Evolutionary conservation across 2,797 vertebrate genomes (phyloP).

Genomic region (Gephyroberyx darwinii): DNA sequence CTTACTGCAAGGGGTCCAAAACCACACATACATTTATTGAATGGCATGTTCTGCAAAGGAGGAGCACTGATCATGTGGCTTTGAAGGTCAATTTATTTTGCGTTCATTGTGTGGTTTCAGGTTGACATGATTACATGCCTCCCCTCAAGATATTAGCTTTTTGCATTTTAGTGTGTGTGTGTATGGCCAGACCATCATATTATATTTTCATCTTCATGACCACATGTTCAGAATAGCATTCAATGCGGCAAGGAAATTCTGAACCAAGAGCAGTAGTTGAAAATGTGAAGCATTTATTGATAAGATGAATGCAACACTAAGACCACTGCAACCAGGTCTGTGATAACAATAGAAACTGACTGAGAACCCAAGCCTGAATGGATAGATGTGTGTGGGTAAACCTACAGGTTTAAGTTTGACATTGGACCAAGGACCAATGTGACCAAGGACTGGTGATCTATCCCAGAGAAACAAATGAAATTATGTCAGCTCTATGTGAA

Average conservation of each 20-base stretch:
- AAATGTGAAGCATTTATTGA: slow-evolving; percentile 8
- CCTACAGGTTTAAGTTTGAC: not conserved
- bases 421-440: slow-evolving; percentile 37
- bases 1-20: slow-evolving; percentile 37
- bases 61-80: slow-evolving; percentile 48
- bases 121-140: slow-evolving; percentile 67
- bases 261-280: slow-evolving; percentile 2
- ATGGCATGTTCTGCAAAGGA: slow-evolving; percentile 34
- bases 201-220: slow-evolving; percentile 41
- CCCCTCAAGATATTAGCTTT: slow-evolving; percentile 54
- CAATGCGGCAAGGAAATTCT: slow-evolving; percentile 4
- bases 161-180: slow-evolving; percentile 67
- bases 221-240: slow-evolving; percentile 30
- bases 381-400: slow-evolving; percentile 27
- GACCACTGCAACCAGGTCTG: not conserved
- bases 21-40: slow-evolving; percentile 55
- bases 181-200: slow-evolving; percentile 6
- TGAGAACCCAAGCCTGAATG: slow-evolving; percentile 7
- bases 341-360: slow-evolving; percentile 2
- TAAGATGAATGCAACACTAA: slow-evolving; percentile 1
- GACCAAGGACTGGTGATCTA: slow-evolving; percentile 49
- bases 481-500: not conserved
- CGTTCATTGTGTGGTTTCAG: slow-evolving; percentile 56
- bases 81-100: slow-evolving; percentile 33
- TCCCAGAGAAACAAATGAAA: slow-evolving; percentile 16